These are phyloP conservation scores for Acrobasis consociella DNA, from an alignment of 2,888 invertebrate species.

Conservation along the genomic window DNA sequence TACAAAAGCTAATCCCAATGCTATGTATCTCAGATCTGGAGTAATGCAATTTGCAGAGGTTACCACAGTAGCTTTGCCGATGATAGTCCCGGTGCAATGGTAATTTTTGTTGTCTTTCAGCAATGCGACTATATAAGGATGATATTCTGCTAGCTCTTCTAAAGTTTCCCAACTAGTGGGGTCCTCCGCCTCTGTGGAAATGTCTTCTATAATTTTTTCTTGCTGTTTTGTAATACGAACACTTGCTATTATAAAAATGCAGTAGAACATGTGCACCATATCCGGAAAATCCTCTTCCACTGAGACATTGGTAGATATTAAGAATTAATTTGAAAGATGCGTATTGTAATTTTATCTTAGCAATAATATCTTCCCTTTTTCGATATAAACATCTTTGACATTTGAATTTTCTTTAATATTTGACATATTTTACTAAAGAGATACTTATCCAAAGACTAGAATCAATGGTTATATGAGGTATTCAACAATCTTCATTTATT, in stretches of 20 bases:
- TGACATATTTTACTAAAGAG: too few species aligned
- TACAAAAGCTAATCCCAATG: slow-evolving; percentile 50
- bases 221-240: background rate
- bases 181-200: background rate
- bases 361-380: too few species aligned
- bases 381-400: too few species aligned
- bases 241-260: background rate
- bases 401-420: too few species aligned
- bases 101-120: slow-evolving; percentile 46
- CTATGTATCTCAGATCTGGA: slow-evolving; percentile 45
- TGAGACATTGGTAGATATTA: background rate
- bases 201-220: background rate
- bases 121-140: slow-evolving; percentile 60
- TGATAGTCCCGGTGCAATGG: slow-evolving; percentile 58
- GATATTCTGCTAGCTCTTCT: slow-evolving; percentile 57
- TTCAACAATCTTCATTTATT: too few species aligned
- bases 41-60: slow-evolving; percentile 60
- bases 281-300: background rate
- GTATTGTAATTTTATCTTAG: too few species aligned
- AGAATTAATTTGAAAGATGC: too few species aligned
- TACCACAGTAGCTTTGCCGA: slow-evolving; percentile 50
- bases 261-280: background rate
- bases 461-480: too few species aligned
- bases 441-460: too few species aligned
- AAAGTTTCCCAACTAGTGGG: slow-evolving; percentile 44